Conservation (phyloP, 2,888 invertebrate species). For the Litoditis marina region DNA sequence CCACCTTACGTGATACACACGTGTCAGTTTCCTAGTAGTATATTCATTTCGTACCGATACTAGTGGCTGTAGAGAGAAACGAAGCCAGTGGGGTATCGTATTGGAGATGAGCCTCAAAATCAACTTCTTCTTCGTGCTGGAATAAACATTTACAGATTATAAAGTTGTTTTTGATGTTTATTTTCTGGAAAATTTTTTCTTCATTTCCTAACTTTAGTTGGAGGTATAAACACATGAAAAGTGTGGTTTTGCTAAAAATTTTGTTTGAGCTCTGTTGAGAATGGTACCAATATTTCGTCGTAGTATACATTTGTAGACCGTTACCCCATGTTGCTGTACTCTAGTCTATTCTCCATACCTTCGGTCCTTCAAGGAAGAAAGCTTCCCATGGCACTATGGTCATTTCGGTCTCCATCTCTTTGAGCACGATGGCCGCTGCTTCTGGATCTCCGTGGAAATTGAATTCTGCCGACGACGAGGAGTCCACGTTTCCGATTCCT, state of each 20-base stretch:
- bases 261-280: background rate
- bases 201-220: background rate
- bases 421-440: conserved; percentile 74
- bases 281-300: too few relatives aligned
- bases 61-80: conserved; percentile 30
- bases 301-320: too few relatives aligned
- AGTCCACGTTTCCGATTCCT: conserved; percentile 63
- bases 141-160: conserved; percentile 2
- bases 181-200: too few relatives aligned
- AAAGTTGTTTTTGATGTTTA: background rate
- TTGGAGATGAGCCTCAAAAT: conserved; percentile 40
- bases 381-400: conserved; percentile 73
- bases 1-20: too few relatives aligned
- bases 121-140: conserved; percentile 34
- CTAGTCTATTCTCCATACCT: conserved; percentile 19
- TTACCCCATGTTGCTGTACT: too few relatives aligned
- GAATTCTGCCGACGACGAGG: conserved; percentile 70
- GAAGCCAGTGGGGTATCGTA: conserved; percentile 26
- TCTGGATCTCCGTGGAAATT: conserved; percentile 78
- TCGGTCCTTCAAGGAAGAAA: conserved; percentile 42
- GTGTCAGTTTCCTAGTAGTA: too few relatives aligned
- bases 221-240: background rate
- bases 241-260: background rate
- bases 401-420: conserved; percentile 68
- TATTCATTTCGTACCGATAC: conserved; percentile 24